Evolutionary conservation across 2,113 vertebrate species (phyloP).

Genomic region (Phrynosoma platyrhinos): DNA sequence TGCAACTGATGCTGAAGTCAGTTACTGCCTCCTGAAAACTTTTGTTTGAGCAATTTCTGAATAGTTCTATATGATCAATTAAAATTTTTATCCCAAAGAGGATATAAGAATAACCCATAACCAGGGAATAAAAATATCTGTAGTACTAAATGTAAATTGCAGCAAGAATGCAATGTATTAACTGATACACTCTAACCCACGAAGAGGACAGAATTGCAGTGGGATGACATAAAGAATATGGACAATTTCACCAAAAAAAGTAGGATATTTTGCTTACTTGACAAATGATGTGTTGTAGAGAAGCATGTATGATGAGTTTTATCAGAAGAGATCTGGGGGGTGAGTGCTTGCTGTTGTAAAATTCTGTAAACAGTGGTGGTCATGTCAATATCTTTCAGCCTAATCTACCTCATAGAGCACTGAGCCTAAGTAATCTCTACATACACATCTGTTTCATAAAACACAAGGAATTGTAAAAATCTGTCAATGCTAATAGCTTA

Average conservation of each 20-base stretch:
- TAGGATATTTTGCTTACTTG: not conserved
- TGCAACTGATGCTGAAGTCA: not conserved
- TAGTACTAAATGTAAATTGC: not conserved
- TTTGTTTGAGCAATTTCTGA: not conserved
- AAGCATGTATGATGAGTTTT: not conserved
- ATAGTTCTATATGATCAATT: not conserved
- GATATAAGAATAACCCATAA: not conserved
- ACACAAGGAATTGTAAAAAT: not conserved
- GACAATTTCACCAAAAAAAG: not conserved
- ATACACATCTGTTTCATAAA: not conserved
- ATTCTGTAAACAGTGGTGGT: not conserved
- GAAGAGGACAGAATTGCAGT: not conserved
- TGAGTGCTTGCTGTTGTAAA: not conserved
- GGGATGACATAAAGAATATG: not conserved
- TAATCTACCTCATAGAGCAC: not conserved
- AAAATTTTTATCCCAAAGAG: not conserved
- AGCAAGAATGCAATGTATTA: not conserved
- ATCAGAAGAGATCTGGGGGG: not conserved
- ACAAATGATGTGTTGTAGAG: not conserved
- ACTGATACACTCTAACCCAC: not conserved
- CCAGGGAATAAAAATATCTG: not conserved
- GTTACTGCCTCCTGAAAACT: not conserved
- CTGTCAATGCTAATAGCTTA: constrained; percentile 6
- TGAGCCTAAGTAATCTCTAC: not conserved
- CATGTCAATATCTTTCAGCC: not conserved